Conservation (phyloP, 2,797 vertebrate genomes). For the Hemitrygon akajei region DNA sequence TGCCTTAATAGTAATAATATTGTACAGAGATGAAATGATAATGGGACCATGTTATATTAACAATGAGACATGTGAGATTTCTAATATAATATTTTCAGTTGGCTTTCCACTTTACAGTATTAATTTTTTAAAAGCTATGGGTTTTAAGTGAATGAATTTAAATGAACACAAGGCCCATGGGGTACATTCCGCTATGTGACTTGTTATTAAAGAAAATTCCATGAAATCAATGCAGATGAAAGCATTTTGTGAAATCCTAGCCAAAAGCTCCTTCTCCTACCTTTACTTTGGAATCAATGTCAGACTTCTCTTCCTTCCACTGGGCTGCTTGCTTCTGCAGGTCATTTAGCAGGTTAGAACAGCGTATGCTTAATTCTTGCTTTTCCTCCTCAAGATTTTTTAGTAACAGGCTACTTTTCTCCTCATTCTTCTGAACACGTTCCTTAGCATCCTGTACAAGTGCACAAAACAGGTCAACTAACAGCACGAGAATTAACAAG, state of each 20-base stretch:
- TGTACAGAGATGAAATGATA: conserved; percentile 36
- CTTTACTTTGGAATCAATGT: conserved; percentile 72
- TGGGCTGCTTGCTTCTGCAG: conserved; percentile 75
- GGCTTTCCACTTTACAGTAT: conserved; percentile 70
- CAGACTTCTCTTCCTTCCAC: conserved; percentile 67
- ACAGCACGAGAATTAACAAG: conserved; percentile 63
- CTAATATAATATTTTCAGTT: conserved; percentile 63
- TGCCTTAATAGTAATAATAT: conserved; percentile 33
- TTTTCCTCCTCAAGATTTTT: conserved; percentile 75
- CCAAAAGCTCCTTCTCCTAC: conserved; percentile 50
- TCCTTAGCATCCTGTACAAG: conserved; percentile 69
- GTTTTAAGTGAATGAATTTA: conserved; percentile 70
- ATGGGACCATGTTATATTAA: conserved; percentile 38
- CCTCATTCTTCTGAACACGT: conserved; percentile 65
- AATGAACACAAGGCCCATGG: conserved; percentile 66
- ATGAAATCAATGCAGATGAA: conserved; percentile 51
- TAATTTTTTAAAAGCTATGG: conserved; percentile 75
- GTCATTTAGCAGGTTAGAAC: conserved; percentile 74
- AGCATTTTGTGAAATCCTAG: conserved; percentile 44
- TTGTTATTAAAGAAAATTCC: conserved; percentile 65
- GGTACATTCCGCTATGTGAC: conserved; percentile 67
- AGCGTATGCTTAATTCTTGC: conserved; percentile 71
- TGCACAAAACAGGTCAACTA: conserved; percentile 52
- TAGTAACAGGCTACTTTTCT: conserved; percentile 68
- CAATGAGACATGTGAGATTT: conserved; percentile 26